These are phyloP conservation scores for Onychomys leucogaster DNA, from an alignment of 2,797 vertebrate species.

Conservation along the genomic window DNA sequence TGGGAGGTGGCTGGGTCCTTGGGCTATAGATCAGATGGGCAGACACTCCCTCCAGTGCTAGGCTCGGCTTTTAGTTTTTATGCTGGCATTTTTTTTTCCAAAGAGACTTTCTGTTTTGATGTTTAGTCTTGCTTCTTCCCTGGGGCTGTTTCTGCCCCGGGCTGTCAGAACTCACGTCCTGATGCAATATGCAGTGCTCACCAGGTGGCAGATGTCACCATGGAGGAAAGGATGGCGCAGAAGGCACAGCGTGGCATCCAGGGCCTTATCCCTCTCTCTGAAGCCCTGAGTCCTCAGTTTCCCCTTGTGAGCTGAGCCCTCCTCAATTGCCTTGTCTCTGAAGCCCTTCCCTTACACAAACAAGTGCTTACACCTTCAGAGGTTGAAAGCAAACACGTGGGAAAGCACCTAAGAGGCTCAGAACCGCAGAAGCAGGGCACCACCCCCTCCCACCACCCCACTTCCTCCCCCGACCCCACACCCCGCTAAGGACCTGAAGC, in stretches of 20 bases:
- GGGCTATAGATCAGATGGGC: background rate
- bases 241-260: background rate
- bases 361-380: background rate
- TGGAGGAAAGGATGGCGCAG: background rate
- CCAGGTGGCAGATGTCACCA: background rate
- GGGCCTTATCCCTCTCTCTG: background rate
- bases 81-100: background rate
- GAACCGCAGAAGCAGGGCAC: too few species aligned
- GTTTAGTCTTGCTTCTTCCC: background rate
- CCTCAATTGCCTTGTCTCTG: background rate
- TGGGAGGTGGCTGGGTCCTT: background rate
- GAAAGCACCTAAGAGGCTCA: accelerated
- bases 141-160: too few species aligned
- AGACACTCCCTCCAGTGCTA: background rate
- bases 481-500: background rate
- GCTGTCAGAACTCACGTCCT: background rate
- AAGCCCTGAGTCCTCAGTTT: background rate
- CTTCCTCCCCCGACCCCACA: background rate
- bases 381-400: background rate
- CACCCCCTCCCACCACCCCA: background rate
- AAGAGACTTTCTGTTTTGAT: background rate
- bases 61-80: background rate
- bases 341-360: background rate
- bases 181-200: background rate
- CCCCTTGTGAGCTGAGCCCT: background rate